Base-by-base conservation (phyloP, 2,888 invertebrate species). In the Aporophyla nigra region DNA sequence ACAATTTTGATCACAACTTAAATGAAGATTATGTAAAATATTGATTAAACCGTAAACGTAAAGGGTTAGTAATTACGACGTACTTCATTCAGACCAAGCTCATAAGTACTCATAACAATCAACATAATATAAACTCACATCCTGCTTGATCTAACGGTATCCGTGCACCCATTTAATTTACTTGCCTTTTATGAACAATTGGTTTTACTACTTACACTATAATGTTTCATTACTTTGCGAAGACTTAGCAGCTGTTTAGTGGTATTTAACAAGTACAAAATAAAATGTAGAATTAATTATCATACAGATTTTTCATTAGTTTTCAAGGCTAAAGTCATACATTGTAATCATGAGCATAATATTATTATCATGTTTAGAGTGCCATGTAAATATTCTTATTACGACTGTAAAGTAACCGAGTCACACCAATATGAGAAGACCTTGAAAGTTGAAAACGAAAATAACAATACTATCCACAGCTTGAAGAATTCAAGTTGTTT, bases 401-500 rank as follows among this genome's bases (percentile, higher is more conserved):
- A 59, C 16, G 33, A 53, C 21, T 65, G 43, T 56, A 58, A 51
- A 61, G 27, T 61, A 51, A 46, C 73, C 56, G 65, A 76, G 49
- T 76, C 62, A 46, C 67, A 83, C 77, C 24, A 68, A 83, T 53
- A 77, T 7, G 49, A 67, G 51, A 68, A 68, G 78, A 68, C 78
- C 78, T 79, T 79, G 78, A 68, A 67, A 76, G 56, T 77, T 82
- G 66, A 68, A 82, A 82, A 82, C 61, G 62, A 79, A 79, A 79
- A 82, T 77, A 82, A 82, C 65, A 82, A 65, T 66, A 54, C 49
- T 82, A 82, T 76, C n/a, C 27, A 76, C 53, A 62, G 27, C 61
- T 53, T 62, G 66, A 43, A 61, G 43, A 56, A 82, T 75, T 65
- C 21, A 62, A 66, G 66, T 76, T 62, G 83, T 79, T 40, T 62